These are phyloP conservation scores for Vollenhovia emeryi DNA, from an alignment of 1,140 invertebrate species.

Conservation along the genomic window DNA sequence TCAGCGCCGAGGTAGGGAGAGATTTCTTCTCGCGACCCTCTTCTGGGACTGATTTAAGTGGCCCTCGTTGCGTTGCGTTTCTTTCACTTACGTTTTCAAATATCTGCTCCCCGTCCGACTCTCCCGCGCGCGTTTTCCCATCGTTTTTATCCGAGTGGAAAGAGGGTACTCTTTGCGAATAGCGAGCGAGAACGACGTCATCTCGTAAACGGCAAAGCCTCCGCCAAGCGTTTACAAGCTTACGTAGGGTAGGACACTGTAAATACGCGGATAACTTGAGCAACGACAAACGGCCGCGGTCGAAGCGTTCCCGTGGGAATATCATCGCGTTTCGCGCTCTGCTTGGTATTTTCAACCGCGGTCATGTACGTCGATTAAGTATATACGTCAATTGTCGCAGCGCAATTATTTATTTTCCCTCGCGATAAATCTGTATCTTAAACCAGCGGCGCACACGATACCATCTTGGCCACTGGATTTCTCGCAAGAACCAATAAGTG, in stretches of 20 bases:
- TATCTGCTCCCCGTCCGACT: background rate
- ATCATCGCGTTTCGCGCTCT: background rate
- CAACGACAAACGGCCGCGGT: background rate
- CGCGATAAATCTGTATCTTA: background rate
- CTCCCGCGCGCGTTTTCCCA: background rate
- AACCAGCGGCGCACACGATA: no score
- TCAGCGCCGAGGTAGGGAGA: background rate
- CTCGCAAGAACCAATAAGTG: no score
- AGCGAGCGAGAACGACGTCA: background rate
- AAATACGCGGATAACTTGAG: constrained; percentile 35
- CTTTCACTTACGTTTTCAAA: constrained; percentile 48
- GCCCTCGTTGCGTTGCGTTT: constrained; percentile 38
- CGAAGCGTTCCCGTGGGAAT: background rate
- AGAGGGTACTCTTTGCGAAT: background rate
- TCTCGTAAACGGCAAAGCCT: constrained; percentile 31
- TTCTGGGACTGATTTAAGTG: constrained; percentile 30
- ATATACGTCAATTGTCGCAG: background rate
- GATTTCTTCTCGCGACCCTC: constrained; percentile 25
- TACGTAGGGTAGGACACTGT: constrained; percentile 10
- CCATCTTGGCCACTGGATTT: no score
- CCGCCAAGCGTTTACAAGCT: constrained; percentile 16
- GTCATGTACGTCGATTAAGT: background rate
- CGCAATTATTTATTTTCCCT: background rate
- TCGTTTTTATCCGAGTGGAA: background rate
- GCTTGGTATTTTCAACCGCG: background rate